Conservation (phyloP, 23 tunicate genomes). For the Botrylloides violaceus region DNA sequence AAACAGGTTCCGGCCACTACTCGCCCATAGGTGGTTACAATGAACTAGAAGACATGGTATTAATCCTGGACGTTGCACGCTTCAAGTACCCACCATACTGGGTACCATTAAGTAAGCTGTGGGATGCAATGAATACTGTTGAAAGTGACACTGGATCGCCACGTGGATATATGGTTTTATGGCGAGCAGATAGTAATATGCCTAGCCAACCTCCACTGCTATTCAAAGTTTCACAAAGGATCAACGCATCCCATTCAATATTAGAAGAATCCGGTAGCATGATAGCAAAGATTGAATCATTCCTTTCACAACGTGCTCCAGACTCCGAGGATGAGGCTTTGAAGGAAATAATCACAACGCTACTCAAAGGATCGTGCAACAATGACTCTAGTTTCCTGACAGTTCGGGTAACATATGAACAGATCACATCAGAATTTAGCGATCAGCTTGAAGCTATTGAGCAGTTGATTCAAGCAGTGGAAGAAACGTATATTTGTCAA, state of each 20-base stretch:
- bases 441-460: constrained; percentile 52
- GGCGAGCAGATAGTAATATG: constrained; percentile 4
- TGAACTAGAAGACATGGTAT: constrained; percentile 35
- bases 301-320: constrained; percentile 16
- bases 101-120: constrained; percentile 34
- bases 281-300: constrained; percentile 12
- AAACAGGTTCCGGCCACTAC: constrained; percentile 74
- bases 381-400: constrained; percentile 1
- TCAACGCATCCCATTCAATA: constrained; percentile 30
- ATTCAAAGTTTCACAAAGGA: constrained; percentile 31
- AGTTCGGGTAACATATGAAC: neutral
- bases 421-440: constrained; percentile 29
- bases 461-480: constrained; percentile 31
- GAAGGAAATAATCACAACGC: neutral
- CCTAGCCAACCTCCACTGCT: constrained; percentile 53
- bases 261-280: constrained; percentile 16
- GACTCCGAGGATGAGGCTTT: neutral
- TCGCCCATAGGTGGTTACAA: constrained; percentile 75
- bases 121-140: constrained; percentile 32
- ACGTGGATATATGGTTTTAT: constrained; percentile 51
- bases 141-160: constrained; percentile 28
- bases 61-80: constrained; percentile 64
- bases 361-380: neutral
- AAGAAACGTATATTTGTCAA: constrained; percentile 28
- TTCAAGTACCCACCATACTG: constrained; percentile 81